phyloP scores from a whole-genome alignment of 2,797 vertebrate species.

The Aldrovandia affinis region DNA sequence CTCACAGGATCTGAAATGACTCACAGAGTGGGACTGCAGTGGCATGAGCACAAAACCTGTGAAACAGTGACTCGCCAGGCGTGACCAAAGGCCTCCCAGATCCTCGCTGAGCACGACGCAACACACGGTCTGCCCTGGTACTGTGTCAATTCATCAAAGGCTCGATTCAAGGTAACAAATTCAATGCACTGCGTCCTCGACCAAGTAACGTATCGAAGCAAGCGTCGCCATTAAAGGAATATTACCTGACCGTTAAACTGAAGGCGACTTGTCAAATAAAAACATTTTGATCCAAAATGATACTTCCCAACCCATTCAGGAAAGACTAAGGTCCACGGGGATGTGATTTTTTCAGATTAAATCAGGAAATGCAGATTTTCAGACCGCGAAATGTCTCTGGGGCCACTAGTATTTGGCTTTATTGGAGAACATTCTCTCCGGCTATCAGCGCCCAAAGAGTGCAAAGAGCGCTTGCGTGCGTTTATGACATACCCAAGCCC shows the following conservation, averaged over 20 bases:
- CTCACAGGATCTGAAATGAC: conserved; percentile 46
- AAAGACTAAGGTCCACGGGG: background rate
- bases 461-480: no score
- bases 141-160: background rate
- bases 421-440: no score
- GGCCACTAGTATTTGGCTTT: no score
- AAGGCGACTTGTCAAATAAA: background rate
- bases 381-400: no score
- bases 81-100: background rate
- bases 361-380: no score
- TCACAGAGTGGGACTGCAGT: conserved; percentile 38
- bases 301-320: background rate
- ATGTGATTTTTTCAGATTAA: no score
- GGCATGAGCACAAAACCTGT: background rate
- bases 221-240: background rate
- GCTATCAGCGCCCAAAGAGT: no score
- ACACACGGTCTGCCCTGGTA: background rate
- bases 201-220: background rate
- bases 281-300: background rate
- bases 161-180: no score
- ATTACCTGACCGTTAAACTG: background rate
- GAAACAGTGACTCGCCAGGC: background rate
- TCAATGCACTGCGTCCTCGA: no score
- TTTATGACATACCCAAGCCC: no score
- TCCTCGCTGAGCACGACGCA: background rate